Evolutionary conservation across 2,888 invertebrate species (phyloP).

Genomic region (Elmis aenea): DNA sequence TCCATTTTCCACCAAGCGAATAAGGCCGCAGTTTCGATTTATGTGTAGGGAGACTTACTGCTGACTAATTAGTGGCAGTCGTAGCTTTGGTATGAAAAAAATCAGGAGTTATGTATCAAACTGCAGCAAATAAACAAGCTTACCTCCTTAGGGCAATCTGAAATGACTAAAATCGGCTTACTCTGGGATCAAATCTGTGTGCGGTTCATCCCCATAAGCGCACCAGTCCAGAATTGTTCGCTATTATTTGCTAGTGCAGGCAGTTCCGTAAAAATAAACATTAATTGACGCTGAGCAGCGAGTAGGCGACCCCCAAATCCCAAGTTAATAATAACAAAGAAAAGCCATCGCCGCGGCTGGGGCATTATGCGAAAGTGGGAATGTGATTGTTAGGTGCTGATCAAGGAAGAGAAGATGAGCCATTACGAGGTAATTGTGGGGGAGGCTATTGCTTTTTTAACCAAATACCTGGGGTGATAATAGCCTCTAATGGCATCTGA

Average conservation of each 20-base stretch:
- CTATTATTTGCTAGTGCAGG: conserved; percentile 13
- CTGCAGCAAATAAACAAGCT: too few species aligned
- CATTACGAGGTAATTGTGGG: conserved; percentile 46
- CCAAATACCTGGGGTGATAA: conserved; percentile 49
- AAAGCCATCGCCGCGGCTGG: conserved; percentile 22
- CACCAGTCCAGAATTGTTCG: conserved; percentile 7
- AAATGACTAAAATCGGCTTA: conserved; percentile 25
- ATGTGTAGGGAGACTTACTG: too few species aligned
- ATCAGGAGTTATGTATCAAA: too few species aligned
- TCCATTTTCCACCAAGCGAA: too few species aligned
- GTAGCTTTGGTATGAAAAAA: too few species aligned
- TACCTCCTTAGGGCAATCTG: too few species aligned
- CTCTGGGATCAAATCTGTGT: conserved; percentile 19
- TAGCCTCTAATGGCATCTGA: conserved; percentile 36
- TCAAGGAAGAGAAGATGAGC: conserved; percentile 45
- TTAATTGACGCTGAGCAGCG: conserved; percentile 28
- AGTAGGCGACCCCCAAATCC: conserved; percentile 24
- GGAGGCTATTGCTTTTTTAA: conserved; percentile 49
- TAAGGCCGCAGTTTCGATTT: too few species aligned
- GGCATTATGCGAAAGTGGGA: conserved; percentile 30
- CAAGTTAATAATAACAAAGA: conserved; percentile 30
- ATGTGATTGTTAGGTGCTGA: conserved; percentile 45
- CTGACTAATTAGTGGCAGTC: too few species aligned
- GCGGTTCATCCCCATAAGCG: conserved; percentile 13
- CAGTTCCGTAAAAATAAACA: conserved; percentile 29